Evolutionary conservation across 2,888 invertebrate species (phyloP).

Genomic region (Caenorhabditis angaria): DNA sequence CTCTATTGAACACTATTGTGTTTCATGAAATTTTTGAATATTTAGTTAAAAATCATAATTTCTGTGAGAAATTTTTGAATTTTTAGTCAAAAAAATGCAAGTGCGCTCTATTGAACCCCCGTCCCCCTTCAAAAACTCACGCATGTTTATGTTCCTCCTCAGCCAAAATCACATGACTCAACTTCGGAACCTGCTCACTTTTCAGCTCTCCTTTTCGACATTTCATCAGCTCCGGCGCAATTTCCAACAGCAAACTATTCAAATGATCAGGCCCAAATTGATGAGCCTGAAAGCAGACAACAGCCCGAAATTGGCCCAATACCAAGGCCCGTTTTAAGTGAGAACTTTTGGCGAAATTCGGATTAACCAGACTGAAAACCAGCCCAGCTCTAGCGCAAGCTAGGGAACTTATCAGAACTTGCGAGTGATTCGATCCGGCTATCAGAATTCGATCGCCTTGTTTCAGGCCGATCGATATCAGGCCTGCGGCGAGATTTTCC

Average conservation of each 20-base stretch:
- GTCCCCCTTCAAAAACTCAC: too few species aligned
- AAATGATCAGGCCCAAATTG: slow-evolving; percentile 52
- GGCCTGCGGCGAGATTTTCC: slow-evolving; percentile 71
- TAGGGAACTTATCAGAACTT: slow-evolving; percentile 61
- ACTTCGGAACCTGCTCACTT: slow-evolving; percentile 70
- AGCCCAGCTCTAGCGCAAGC: slow-evolving; percentile 73
- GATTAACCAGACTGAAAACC: slow-evolving; percentile 71
- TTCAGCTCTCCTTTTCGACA: slow-evolving; percentile 58
- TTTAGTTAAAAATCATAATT: too few species aligned
- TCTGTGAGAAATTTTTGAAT: too few species aligned
- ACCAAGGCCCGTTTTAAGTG: slow-evolving; percentile 52
- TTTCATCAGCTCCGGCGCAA: slow-evolving; percentile 61
- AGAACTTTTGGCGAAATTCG: slow-evolving; percentile 58
- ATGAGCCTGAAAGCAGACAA: slow-evolving; percentile 72
- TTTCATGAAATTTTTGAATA: too few species aligned
- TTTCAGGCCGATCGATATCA: slow-evolving; percentile 73
- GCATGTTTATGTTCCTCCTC: slow-evolving; percentile 71
- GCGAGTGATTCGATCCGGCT: slow-evolving; percentile 74
- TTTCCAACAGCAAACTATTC: slow-evolving; percentile 54
- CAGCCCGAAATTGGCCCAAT: slow-evolving; percentile 72
- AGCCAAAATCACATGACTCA: slow-evolving; percentile 73
- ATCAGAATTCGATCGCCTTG: slow-evolving; percentile 74
- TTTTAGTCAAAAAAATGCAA: neutral
- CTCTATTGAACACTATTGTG: too few species aligned
- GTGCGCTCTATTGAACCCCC: neutral